Conservation (phyloP, 1,140 invertebrate species). For the Aphis craccivora region DNA sequence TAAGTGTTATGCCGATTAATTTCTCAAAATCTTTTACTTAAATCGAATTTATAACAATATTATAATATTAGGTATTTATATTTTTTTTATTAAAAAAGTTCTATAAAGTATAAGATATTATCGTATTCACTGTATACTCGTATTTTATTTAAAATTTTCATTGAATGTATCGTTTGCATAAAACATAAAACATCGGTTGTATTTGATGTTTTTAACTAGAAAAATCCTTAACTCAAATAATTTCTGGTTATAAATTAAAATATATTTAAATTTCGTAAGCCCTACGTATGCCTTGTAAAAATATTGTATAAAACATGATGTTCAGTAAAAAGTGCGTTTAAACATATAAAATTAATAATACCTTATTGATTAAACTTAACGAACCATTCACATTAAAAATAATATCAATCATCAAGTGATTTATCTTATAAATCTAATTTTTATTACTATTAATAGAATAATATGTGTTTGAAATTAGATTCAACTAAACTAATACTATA, state of each 20-base stretch:
- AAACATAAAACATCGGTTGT: no score
- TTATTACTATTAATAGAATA: neutral
- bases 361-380: neutral
- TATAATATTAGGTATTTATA: no score
- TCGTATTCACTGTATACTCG: no score
- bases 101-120: neutral
- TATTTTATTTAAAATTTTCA: no score
- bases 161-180: no score
- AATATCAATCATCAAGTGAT: neutral
- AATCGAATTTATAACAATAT: neutral
- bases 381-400: no score
- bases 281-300: neutral
- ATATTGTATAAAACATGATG: neutral
- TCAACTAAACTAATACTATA: neutral
- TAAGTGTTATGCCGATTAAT: neutral
- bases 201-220: neutral
- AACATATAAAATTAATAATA: neutral
- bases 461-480: neutral
- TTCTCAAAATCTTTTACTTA: neutral
- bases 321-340: neutral
- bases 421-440: no score
- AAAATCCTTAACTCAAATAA: no score
- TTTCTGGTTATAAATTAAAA: neutral
- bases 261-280: neutral
- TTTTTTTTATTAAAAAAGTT: neutral